Percentiles rank a stretch among this genome's conserved stretches.
These are phyloP conservation scores for Haplochromis burtoni DNA, from an alignment of 2,113 vertebrate genomes.

Conservation along the genomic window DNA sequence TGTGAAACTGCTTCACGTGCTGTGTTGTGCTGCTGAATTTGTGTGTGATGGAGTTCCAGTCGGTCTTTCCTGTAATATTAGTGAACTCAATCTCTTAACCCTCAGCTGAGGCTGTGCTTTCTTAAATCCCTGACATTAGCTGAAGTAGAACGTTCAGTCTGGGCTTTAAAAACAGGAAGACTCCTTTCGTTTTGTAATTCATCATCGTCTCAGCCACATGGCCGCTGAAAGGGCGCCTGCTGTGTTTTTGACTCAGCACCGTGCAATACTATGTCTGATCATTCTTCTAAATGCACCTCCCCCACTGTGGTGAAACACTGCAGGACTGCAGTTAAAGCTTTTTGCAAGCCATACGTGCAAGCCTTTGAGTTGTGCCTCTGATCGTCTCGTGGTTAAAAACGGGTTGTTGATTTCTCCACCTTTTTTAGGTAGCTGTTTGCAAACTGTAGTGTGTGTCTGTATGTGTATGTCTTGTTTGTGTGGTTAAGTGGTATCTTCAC, in stretches of 20 bases:
- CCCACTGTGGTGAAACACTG: conserved; percentile 5
- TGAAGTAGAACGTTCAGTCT: neutral
- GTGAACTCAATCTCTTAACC: neutral
- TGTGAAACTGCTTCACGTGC: neutral
- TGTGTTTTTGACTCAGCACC: neutral
- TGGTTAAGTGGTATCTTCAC: neutral
- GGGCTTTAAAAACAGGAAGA: neutral
- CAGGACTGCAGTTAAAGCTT: conserved; percentile 54
- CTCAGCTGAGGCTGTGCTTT: neutral
- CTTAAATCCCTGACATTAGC: neutral
- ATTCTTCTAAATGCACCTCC: neutral
- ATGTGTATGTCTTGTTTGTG: neutral
- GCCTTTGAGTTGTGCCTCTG: conserved; percentile 35
- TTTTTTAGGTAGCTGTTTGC: neutral
- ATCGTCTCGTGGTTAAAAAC: neutral
- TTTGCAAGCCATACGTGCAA: conserved; percentile 39
- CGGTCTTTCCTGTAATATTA: neutral
- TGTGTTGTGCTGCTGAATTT: neutral
- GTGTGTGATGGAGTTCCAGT: neutral
- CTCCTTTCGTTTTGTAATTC: neutral
- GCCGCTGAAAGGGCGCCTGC: neutral
- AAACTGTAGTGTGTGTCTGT: neutral
- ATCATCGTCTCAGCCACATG: neutral
- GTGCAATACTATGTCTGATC: neutral
- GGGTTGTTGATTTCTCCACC: neutral